Evolutionary conservation across 2,797 vertebrate genomes (phyloP), one percentile per base, ranked within the genome.

Genomic region (Etheostoma perlongum): DNA sequence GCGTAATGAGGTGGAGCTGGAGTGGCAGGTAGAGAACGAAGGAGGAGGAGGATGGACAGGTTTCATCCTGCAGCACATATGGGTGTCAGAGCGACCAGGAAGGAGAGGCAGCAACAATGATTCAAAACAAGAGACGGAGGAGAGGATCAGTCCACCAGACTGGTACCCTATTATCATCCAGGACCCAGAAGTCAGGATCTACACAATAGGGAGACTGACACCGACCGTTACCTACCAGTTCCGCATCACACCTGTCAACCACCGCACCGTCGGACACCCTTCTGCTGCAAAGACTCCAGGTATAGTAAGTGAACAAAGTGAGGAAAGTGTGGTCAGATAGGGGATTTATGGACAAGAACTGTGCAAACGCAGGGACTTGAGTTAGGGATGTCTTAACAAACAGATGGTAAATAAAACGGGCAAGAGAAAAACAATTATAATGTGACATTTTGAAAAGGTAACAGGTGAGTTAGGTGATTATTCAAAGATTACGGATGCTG

Each of bases 261-360:
- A 96, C 88, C 95, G 92, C 79, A 97, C 96, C 3, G 72, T 93
- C 0, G 97, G 97, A 83, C 85, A 96, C 67, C 96, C 97, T 5
- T 99, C 97, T 12, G 94, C 95, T 82, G 91, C 93, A 86, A 96
- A 95, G 93, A 97, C 89, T 66, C 97, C 98, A 98, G 97, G 97
- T 98, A 90, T 4, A 78, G 60, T 11, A 92, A 90, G 89, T 82
- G 68, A 55, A 25, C 25, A 58, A 40, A 78, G 49, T 52, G 19
- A 42, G 40, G 6, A 69, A 44, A 60, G 36, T 27, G 27, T 52
- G 21, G 33, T 64, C 21, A 69, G 21, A 66, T 23, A 40, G 1
- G 4, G 1, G 33, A 33, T 2, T n/a, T 51, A 5, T 25, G 33
- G 58, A 3, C 65, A 36, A 76, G 12, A 69, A 53, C 5, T 63